Evolutionary conservation across 2,888 invertebrate species (phyloP).

Genomic region (Aphodius sticticus): DNA sequence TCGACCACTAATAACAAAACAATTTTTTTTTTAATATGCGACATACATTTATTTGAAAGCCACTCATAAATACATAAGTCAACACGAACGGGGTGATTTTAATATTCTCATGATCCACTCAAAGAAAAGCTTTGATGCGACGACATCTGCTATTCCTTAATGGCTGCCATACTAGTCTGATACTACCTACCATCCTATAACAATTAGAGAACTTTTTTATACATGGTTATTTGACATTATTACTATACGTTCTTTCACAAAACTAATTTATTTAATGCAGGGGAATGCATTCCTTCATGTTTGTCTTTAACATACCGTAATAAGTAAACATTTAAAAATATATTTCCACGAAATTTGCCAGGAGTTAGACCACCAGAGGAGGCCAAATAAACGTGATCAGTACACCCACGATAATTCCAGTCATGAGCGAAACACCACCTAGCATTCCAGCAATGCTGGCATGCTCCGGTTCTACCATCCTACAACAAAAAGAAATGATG

Average conservation of each 20-base stretch:
- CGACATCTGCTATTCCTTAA: too few relatives aligned
- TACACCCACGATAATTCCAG: constrained; percentile 88
- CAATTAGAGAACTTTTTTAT: too few relatives aligned
- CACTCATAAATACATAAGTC: neutral
- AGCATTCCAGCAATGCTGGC: constrained; percentile 94
- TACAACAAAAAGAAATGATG: constrained; percentile 57
- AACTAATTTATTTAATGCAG: too few relatives aligned
- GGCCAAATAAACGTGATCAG: constrained; percentile 77
- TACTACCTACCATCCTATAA: too few relatives aligned
- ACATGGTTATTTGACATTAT: too few relatives aligned
- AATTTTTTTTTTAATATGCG: too few relatives aligned
- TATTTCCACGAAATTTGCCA: neutral
- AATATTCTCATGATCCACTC: neutral
- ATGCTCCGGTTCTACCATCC: constrained; percentile 80
- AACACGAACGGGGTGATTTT: neutral
- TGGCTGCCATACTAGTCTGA: too few relatives aligned
- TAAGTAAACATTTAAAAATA: neutral
- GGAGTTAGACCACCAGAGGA: neutral
- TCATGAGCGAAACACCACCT: constrained; percentile 89
- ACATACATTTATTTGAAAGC: neutral
- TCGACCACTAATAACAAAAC: too few relatives aligned
- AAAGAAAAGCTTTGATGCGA: too few relatives aligned
- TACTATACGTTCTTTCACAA: too few relatives aligned
- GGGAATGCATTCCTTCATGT: too few relatives aligned
- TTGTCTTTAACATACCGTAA: too few relatives aligned